Evolutionary conservation across 2,113 vertebrate species (phyloP).

Genomic region (Equus quagga): DNA sequence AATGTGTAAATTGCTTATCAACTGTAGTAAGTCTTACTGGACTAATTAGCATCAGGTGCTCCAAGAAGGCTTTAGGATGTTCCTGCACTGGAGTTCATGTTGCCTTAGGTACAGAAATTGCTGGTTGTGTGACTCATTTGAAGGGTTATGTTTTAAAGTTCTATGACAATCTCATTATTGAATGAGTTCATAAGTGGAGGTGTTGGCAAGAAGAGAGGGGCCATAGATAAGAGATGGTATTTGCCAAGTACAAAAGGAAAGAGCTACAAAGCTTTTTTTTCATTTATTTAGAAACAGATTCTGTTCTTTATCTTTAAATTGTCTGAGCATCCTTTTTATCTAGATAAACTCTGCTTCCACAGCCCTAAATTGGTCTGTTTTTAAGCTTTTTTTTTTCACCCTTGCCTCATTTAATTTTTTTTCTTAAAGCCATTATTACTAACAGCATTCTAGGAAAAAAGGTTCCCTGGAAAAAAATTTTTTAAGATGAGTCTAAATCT

Average conservation of each 20-base stretch:
- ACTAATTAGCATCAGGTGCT: not conserved
- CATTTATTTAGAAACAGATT: constrained; percentile 6
- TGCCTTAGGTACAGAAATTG: constrained; percentile 14
- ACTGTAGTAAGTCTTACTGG: not conserved
- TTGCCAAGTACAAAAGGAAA: not conserved
- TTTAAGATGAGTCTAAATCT: not conserved
- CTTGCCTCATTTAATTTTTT: not conserved
- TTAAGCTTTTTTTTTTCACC: not conserved
- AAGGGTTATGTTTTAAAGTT: constrained; percentile 40
- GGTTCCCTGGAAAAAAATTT: not conserved
- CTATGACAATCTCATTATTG: not conserved
- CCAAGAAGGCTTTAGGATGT: not conserved
- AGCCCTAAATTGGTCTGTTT: not conserved
- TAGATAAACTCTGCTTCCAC: not conserved
- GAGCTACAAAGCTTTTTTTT: not conserved
- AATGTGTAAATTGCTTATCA: not conserved
- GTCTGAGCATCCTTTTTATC: not conserved
- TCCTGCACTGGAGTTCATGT: not conserved
- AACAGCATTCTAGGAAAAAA: not conserved
- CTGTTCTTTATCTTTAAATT: not conserved
- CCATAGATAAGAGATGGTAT: not conserved
- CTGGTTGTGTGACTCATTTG: not conserved
- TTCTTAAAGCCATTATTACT: not conserved
- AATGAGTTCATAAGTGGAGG: not conserved
- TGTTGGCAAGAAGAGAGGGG: not conserved